Base-by-base conservation (phyloP, 2,797 vertebrate species). In the Taenioides sp. region DNA sequence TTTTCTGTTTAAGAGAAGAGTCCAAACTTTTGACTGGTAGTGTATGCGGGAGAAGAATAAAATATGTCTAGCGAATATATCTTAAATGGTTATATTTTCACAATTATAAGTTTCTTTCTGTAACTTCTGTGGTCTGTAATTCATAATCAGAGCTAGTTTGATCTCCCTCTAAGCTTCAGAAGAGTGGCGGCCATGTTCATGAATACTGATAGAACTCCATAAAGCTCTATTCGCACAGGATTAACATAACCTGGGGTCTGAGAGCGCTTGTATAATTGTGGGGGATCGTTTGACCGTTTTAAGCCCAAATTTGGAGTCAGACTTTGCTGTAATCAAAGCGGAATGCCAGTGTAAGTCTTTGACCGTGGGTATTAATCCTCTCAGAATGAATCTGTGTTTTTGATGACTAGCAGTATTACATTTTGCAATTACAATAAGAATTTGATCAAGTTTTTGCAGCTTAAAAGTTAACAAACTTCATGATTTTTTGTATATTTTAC, bases 151-250 rank as follows among this genome's bases (percentile, higher is more conserved):
- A 27, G 78, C 81, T 34, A 54, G 67, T 82, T 85, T 84, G 76
- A 87, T 89, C 83, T 69, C 49, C 28, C 70, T 80, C 80, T 77
- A 80, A 86, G 82, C 84, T 79, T 79, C 67, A 79, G 80, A 77
- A 63, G 81, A 74, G 58, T 78, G 72, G 11, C n/a, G 57, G 37
- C 72, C 83, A 72, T 85, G 86, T 85, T 76, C 83, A 80, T 88
- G 87, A 89, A 89, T 88, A 89, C 88, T 85, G 88, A 90, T 90
- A 73, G 52, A 79, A 73, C 54, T 83, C 83, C 65, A 69, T 66
- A 67, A 86, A 79, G 72, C 70, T 63, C 70, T 77, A 31, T 88
- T 84, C 84, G 75, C 67, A 61, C 12, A 9, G 58, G 77, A 57
- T 70, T 83, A 75, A 84, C 81, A 69, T 72, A 78, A 80, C 70